These are phyloP conservation scores for Axea sp. DNA, from an alignment of 2,888 invertebrate species.

Conservation along the genomic window DNA sequence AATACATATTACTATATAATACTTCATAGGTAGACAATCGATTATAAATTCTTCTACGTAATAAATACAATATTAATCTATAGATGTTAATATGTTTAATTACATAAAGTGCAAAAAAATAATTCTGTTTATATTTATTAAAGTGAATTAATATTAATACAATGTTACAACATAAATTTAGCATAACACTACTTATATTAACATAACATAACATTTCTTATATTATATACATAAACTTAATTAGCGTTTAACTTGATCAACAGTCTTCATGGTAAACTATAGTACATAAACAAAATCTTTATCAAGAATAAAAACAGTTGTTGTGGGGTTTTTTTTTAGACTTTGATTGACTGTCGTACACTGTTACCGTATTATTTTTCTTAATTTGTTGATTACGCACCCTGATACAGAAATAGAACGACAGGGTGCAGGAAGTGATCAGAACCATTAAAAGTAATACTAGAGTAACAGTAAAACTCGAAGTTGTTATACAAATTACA, in stretches of 20 bases:
- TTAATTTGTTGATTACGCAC: slow-evolving; percentile 86
- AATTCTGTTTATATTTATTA: no score
- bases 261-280: slow-evolving; percentile 19
- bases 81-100: no score
- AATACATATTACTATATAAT: no score
- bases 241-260: slow-evolving; percentile 3
- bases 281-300: slow-evolving; percentile 3
- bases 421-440: slow-evolving; percentile 90
- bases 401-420: slow-evolving; percentile 91
- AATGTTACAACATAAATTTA: no score
- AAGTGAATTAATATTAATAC: no score
- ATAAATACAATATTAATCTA: no score
- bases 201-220: no score
- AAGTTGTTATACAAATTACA: slow-evolving; percentile 95
- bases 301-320: slow-evolving; percentile 85
- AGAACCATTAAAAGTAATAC: slow-evolving; percentile 90
- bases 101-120: no score
- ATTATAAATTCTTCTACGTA: no score
- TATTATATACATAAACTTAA: not conserved
- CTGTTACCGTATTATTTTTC: slow-evolving; percentile 76
- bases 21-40: no score
- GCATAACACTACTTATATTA: no score
- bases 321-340: slow-evolving; percentile 75
- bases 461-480: slow-evolving; percentile 93
- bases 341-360: slow-evolving; percentile 71